phyloP scores from a whole-genome alignment of 2,113 vertebrate species.

The Oreochromis tanganicae region DNA sequence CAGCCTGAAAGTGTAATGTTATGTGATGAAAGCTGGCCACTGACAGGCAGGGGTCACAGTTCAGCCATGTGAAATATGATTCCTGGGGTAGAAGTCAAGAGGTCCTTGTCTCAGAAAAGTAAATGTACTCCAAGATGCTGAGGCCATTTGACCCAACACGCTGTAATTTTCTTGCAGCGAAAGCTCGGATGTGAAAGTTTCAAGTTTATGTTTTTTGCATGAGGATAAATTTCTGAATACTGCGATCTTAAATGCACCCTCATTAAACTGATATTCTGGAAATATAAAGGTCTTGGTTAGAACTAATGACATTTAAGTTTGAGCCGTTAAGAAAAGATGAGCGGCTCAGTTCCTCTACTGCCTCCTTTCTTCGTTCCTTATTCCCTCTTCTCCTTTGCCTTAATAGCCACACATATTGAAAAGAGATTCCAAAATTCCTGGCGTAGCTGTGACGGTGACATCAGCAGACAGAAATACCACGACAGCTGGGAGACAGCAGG shows the following conservation, averaged over 20 bases:
- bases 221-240: not conserved
- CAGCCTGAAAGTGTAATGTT: not conserved
- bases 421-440: conserved; percentile 21
- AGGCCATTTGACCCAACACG: not conserved
- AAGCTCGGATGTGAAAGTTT: fast-evolving
- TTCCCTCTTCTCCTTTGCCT: conserved; percentile 46
- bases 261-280: not conserved
- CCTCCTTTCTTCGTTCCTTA: not conserved
- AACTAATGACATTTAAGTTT: not conserved
- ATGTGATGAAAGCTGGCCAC: not conserved
- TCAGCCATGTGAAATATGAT: not conserved
- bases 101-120: not conserved
- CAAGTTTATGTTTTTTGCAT: not conserved
- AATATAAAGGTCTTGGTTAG: not conserved
- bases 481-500: conserved; percentile 16
- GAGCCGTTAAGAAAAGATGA: not conserved
- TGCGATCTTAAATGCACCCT: not conserved
- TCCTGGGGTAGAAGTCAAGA: not conserved
- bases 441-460: not conserved
- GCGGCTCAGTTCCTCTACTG: not conserved
- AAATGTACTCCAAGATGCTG: not conserved
- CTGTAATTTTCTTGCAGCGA: not conserved
- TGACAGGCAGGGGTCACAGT: not conserved
- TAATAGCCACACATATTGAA: not conserved
- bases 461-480: conserved; percentile 5